Percentiles rank a stretch among this genome's conserved stretches.
phyloP scores from a whole-genome alignment of 2,888 invertebrate species.

The Polia nebulosa region DNA sequence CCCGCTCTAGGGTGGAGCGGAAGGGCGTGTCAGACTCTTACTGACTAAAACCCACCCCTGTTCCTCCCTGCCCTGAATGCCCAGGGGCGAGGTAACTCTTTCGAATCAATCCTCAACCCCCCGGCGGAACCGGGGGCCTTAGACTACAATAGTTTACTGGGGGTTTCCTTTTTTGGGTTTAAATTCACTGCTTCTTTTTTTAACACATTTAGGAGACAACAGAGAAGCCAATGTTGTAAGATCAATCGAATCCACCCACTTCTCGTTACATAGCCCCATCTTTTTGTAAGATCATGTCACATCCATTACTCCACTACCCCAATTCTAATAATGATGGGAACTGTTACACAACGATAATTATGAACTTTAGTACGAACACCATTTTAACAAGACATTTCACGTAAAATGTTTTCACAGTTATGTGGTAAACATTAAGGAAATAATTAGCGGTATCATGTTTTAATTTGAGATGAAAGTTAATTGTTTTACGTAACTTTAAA shows the following conservation, averaged over 20 bases:
- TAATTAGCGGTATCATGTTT: slow-evolving; percentile 36
- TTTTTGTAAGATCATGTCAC: slow-evolving; percentile 9
- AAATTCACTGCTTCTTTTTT: too few relatives aligned
- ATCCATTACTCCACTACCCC: slow-evolving; percentile 42
- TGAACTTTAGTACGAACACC: slow-evolving; percentile 20
- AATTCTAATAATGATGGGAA: slow-evolving; percentile 51
- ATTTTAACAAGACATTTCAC: slow-evolving; percentile 25
- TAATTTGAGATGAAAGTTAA: slow-evolving; percentile 27
- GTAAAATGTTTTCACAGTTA: slow-evolving; percentile 22
- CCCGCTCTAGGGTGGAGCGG: too few relatives aligned
- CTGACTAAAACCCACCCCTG: too few relatives aligned
- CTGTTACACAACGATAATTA: slow-evolving; percentile 44
- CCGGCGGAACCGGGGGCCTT: too few relatives aligned
- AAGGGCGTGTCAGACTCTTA: too few relatives aligned
- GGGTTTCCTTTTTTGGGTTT: too few relatives aligned
- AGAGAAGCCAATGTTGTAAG: not conserved
- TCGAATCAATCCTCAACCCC: too few relatives aligned
- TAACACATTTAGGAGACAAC: too few relatives aligned
- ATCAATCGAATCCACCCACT: not conserved
- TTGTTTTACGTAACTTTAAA: slow-evolving; percentile 6
- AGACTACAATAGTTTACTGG: too few relatives aligned
- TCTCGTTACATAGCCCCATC: slow-evolving; percentile 18
- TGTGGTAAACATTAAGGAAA: slow-evolving; percentile 47
- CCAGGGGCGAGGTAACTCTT: too few relatives aligned
- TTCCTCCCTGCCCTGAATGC: too few relatives aligned